Base-by-base conservation (phyloP, 2,797 vertebrate species). In the Parauchenoglanis punctatus region DNA sequence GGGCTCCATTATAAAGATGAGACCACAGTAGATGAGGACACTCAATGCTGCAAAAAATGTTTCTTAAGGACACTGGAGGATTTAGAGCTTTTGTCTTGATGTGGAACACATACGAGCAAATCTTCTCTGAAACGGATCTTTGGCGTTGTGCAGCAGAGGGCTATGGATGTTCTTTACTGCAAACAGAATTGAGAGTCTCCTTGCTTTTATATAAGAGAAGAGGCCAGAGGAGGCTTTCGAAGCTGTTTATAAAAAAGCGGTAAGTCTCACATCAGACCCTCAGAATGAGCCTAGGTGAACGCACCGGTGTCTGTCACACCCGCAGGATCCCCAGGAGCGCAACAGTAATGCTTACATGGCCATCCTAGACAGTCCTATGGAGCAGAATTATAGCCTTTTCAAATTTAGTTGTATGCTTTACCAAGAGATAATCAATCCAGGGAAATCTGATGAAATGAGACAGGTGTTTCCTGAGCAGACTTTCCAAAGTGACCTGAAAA, bases 81-180 rank as follows among this genome's bases (percentile, higher is more conserved):
- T 49, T 49, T 49, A 4, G 46, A 49, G 46, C 31, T 31, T 49
- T 49, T 49, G 46, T 49, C 7, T 88, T 87, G 44, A 84, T 89
- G 76, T 63, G 89, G 70, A 28, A 85, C 59, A 87, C 65, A 61
- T 82, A 31, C 1, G 31, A 90, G 35, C 83, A 89, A 68, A 87
- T 87, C 58, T 84, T 87, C 65, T 87, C 80, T 3, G 72, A 87
- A 15, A 89, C 81, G 4, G 56, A 59, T 59, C 18, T 59, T 59
- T 59, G 56, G 20, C 20, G 20, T 59, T 20, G 56, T 59, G 17
- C 56, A 59, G 56, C 56, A 54, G 3, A 59, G 15, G 46, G 46
- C 46, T 49, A 49, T 49, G 56, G 56, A 59, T 59, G 56, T 59
- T 59, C 31, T 31, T 31, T 31, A 31, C 31, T 31, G 31, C 31